Percentiles rank a stretch among this genome's conserved stretches.
phyloP scores from a whole-genome alignment of 2,888 invertebrate genomes.

The Lacanobia wlatinum region DNA sequence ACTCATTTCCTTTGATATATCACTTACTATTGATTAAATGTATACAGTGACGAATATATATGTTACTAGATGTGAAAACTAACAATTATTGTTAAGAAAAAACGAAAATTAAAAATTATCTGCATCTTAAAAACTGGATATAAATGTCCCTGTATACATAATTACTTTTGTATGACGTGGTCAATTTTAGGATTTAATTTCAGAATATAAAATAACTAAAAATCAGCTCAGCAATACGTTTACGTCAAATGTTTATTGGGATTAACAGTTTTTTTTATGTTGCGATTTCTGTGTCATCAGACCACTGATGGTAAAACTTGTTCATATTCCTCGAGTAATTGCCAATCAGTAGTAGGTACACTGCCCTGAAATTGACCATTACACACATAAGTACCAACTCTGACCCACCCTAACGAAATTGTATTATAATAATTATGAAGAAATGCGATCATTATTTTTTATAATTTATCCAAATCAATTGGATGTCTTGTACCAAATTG shows the following conservation, averaged over 20 bases:
- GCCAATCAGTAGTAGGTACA: neutral
- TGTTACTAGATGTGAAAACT: neutral
- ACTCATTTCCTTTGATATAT: slow-evolving; percentile 34
- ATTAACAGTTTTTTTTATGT: too few species aligned
- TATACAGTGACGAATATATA: slow-evolving; percentile 45
- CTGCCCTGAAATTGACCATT: slow-evolving; percentile 28
- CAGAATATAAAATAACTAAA: neutral
- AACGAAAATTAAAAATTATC: neutral
- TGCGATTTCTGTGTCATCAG: too few species aligned
- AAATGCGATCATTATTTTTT: slow-evolving; percentile 53
- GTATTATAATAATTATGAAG: slow-evolving; percentile 66
- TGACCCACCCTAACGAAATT: slow-evolving; percentile 66
- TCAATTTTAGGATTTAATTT: slow-evolving; percentile 9
- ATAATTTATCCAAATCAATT: slow-evolving; percentile 81
- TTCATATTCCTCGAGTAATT: too few species aligned
- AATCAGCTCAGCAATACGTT: neutral
- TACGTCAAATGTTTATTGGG: too few species aligned
- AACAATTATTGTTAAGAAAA: neutral
- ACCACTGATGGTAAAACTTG: too few species aligned
- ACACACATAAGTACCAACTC: slow-evolving; percentile 17
- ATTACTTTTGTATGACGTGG: slow-evolving; percentile 34
- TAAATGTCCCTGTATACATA: slow-evolving; percentile 34
- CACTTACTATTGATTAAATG: slow-evolving; percentile 29
- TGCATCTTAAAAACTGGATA: neutral
- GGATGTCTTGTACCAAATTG: slow-evolving; percentile 87